These are phyloP conservation scores for Capitella teleta DNA, from an alignment of 1,140 invertebrate genomes.

Conservation along the genomic window DNA sequence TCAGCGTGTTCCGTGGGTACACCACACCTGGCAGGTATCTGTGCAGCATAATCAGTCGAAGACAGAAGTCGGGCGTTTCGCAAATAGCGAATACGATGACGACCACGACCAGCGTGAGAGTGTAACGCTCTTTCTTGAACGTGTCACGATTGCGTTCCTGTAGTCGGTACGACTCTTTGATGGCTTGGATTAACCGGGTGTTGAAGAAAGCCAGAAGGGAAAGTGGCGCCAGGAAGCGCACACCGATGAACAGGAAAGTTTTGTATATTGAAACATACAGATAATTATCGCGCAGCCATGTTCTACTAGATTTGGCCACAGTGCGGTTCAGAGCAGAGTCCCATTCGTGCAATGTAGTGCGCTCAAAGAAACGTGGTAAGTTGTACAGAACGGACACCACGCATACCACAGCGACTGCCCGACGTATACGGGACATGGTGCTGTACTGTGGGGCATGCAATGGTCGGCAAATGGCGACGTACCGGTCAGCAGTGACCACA, in stretches of 20 bases:
- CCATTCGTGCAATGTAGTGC: not conserved
- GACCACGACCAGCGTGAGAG: constrained; percentile 10
- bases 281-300: not conserved
- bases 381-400: constrained; percentile 8
- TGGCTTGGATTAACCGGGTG: constrained; percentile 7
- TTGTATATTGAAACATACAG: constrained; percentile 10
- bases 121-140: constrained; percentile 4
- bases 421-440: constrained; percentile 4
- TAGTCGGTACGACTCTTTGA: not conserved
- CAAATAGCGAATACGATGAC: constrained; percentile 9
- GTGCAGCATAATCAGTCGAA: constrained; percentile 1
- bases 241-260: constrained; percentile 5
- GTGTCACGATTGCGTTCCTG: not conserved
- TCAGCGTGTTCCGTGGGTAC: not conserved
- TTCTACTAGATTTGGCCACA: not conserved
- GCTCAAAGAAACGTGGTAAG: constrained; percentile 12
- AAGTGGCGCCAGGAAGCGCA: constrained; percentile 7
- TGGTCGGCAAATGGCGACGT: constrained; percentile 12
- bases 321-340: constrained; percentile 1
- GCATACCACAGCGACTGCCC: constrained; percentile 6
- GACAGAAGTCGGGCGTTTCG: constrained; percentile 7
- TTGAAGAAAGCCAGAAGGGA: constrained; percentile 9
- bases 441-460: constrained; percentile 12
- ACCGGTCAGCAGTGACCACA: constrained; percentile 10
- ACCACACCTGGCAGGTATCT: not conserved